Percentiles rank a stretch among this genome's conserved stretches.
Evolutionary conservation across 2,797 vertebrate species (phyloP).

Genomic region (Helarctos malayanus): DNA sequence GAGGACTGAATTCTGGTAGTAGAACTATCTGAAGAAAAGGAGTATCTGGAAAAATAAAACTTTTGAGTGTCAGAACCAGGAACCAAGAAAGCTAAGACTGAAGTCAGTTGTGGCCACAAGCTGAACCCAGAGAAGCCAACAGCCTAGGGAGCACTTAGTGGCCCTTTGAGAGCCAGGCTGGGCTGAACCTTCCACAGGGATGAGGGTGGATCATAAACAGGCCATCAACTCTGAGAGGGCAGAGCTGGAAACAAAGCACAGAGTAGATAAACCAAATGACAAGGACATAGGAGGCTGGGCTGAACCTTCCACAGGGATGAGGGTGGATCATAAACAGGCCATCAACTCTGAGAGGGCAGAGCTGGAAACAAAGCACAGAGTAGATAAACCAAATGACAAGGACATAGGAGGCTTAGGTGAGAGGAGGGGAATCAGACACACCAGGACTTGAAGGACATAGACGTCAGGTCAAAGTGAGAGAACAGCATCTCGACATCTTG

Average conservation of each 20-base stretch:
- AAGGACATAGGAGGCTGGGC: background rate
- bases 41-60: background rate
- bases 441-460: background rate
- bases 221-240: background rate
- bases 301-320: background rate
- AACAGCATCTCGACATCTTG: background rate
- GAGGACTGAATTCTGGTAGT: background rate
- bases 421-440: background rate
- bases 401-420: background rate
- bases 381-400: background rate
- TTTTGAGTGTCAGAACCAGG: background rate
- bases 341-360: background rate
- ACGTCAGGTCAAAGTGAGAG: rapidly evolving
- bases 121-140: background rate
- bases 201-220: background rate
- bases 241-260: background rate
- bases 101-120: background rate
- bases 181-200: background rate
- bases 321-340: background rate
- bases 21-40: background rate
- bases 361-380: background rate
- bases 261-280: background rate
- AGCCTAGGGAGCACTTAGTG: background rate
- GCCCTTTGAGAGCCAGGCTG: background rate
- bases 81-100: background rate